Conservation (phyloP, 1,140 invertebrate species). For the Pemphigus obesinymphae region DNA sequence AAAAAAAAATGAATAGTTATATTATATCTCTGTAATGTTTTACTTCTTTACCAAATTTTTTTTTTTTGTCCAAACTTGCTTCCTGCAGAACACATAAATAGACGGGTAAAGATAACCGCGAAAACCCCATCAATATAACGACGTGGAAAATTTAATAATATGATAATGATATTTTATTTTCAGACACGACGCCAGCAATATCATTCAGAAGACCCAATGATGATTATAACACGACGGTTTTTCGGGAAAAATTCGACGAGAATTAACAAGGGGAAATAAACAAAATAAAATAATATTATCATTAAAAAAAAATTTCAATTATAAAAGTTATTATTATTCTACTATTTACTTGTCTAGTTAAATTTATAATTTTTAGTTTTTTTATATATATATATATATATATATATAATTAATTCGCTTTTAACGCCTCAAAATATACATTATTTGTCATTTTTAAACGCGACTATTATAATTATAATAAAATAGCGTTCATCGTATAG, state of each 20-base stretch:
- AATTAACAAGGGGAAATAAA: background rate
- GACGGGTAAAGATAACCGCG: background rate
- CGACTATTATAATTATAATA: too few species aligned
- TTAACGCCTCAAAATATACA: too few species aligned
- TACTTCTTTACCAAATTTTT: too few species aligned
- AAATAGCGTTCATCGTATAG: too few species aligned
- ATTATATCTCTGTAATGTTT: too few species aligned
- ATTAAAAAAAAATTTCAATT: background rate
- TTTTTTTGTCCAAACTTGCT: background rate
- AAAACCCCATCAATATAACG: background rate
- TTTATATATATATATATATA: background rate
- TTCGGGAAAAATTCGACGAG: too few species aligned
- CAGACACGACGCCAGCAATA: constrained; percentile 7
- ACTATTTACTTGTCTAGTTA: too few species aligned
- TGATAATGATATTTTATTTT: background rate
- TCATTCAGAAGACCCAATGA: background rate
- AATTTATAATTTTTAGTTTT: background rate
- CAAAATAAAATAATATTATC: background rate
- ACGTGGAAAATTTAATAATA: too few species aligned
- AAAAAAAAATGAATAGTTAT: background rate
- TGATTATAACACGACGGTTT: too few species aligned
- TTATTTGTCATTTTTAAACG: background rate
- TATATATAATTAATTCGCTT: constrained; percentile 6
- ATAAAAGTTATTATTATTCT: background rate
- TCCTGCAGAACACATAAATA: too few species aligned